Percentiles rank a stretch among this genome's conserved stretches.
Conservation (phyloP, 2,113 vertebrate genomes). For the Salvelinus alpinus region DNA sequence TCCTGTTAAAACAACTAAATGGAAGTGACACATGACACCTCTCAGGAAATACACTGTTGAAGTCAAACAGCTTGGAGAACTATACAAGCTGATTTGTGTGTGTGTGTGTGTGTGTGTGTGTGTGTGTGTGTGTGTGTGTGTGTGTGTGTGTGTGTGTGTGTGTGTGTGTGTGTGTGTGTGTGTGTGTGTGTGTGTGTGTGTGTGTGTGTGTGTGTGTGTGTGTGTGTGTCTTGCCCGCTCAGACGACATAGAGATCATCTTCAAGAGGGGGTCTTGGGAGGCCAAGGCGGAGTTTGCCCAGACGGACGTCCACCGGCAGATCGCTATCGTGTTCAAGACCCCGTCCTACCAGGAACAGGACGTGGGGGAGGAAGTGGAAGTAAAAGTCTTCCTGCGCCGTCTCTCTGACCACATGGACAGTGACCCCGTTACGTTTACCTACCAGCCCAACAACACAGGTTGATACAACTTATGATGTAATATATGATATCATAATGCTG, state of each 20-base stretch:
- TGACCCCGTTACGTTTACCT: slow-evolving; percentile 80
- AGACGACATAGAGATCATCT: slow-evolving; percentile 91
- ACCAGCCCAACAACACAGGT: slow-evolving; percentile 83
- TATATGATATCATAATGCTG: not conserved
- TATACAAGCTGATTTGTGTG: not conserved
- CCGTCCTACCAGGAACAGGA: slow-evolving; percentile 86
- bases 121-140: too few relatives aligned
- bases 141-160: too few relatives aligned
- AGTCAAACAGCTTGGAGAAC: not conserved
- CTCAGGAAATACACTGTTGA: not conserved
- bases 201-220: not conserved
- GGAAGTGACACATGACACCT: not conserved
- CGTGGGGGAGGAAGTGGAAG: slow-evolving; percentile 77
- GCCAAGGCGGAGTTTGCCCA: slow-evolving; percentile 88
- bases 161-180: too few relatives aligned
- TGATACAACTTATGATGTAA: not conserved
- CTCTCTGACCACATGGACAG: slow-evolving; percentile 88
- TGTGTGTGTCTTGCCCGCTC: not conserved
- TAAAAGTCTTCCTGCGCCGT: slow-evolving; percentile 79
- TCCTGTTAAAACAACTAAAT: not conserved
- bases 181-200: not conserved
- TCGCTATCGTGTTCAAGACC: slow-evolving; percentile 90
- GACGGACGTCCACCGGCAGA: slow-evolving; percentile 90
- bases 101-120: too few relatives aligned
- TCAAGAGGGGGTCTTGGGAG: slow-evolving; percentile 82